Evolutionary conservation across 2,797 vertebrate genomes (phyloP).

Genomic region (Rhinophrynus dorsalis): DNA sequence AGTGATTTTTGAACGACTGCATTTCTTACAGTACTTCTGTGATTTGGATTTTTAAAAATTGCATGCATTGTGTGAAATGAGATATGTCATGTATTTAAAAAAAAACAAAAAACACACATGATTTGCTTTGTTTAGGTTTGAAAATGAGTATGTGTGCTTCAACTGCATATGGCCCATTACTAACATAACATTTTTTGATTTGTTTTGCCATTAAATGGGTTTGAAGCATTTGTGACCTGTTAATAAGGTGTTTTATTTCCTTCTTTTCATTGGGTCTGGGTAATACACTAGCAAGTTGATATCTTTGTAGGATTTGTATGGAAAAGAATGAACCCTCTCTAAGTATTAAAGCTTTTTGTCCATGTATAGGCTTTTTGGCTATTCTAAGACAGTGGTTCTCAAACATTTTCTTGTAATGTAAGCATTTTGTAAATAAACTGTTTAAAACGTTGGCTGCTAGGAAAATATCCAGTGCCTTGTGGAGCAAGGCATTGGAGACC

Average conservation of each 20-base stretch:
- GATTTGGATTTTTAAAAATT: slow-evolving; percentile 8
- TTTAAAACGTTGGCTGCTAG: no score
- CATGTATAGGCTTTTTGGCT: no score
- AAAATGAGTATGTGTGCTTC: slow-evolving; percentile 30
- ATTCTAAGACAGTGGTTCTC: no score
- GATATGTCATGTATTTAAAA: slow-evolving; percentile 25
- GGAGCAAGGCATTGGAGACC: no score
- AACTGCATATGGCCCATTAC: slow-evolving; percentile 27
- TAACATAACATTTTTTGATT: slow-evolving; percentile 29
- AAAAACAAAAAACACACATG: slow-evolving; percentile 13
- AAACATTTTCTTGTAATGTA: no score
- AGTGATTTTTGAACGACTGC: neutral
- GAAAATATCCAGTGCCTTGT: no score
- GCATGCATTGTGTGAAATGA: slow-evolving; percentile 41
- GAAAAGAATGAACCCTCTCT: no score
- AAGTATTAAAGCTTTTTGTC: neutral
- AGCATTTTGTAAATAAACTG: no score
- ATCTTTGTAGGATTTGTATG: slow-evolving; percentile 2
- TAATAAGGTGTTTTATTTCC: slow-evolving; percentile 44
- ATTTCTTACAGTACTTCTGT: neutral
- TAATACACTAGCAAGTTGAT: neutral
- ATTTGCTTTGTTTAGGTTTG: neutral
- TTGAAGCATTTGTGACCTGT: slow-evolving; percentile 42
- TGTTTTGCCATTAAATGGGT: slow-evolving; percentile 48
- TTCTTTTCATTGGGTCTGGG: slow-evolving; percentile 14